Base-by-base conservation (phyloP, 2,888 invertebrate species). In the Himalopsyche anomala region DNA sequence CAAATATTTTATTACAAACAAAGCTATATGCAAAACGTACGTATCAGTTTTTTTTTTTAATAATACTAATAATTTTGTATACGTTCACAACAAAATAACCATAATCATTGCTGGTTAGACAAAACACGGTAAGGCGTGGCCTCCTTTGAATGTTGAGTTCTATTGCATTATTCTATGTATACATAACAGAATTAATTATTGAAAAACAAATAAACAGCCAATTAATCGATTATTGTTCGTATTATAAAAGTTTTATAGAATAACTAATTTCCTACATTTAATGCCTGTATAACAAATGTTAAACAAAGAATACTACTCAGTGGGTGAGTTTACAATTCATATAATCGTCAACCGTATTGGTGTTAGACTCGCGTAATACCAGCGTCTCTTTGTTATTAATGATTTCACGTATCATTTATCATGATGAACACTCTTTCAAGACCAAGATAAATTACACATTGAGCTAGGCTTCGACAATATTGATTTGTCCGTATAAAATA, bases 361-460 rank as follows among this genome's bases (percentile, higher is more conserved):
- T 5, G 74, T 38, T 12, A 74, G 74, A 74, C 5, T 74, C 8
- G 19, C 62, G 4, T 62, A 62, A 19, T 19, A 62, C 69, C 36
- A 28, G 28, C 69, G 19, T 19, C 36, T 69, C 28, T 69, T 36
- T 69, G 69, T 69, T 69, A 74, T 74, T 36, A 74, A 74, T 74
- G 12, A 74, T 74, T 74, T 12, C 74, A 38, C 36, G 12, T 36
- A 74, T 74, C 74, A 36, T 74, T 38, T 4, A 38, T 74, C 74
- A 74, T 74, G 38, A 74, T 36, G 5, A 74, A 38, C 74, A 74
- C 38, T 74, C 74, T 38, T 74, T 36, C 74, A 38, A 74, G 74
- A 74, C 74, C 11, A 28, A 69, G 74, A 74, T 74, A 74, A 74
- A 36, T 74, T 36, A 38, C 38, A 36, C 1, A 74, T 38, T 38